Conservation (phyloP, 2,113 vertebrate species). For the Trogon melanurus region DNA sequence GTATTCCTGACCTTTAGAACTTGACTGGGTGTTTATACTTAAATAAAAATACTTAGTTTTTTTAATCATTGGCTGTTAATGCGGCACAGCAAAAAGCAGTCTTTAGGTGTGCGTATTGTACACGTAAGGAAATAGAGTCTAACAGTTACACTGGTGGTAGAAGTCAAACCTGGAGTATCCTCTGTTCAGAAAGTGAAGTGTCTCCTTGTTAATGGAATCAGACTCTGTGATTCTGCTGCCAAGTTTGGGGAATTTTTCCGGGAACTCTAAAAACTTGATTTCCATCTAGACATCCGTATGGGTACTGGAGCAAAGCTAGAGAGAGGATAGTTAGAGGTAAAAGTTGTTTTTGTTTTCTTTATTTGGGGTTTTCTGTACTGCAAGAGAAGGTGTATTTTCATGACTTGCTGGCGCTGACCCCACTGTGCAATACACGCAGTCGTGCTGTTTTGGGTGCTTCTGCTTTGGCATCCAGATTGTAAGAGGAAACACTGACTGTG, state of each 20-base stretch:
- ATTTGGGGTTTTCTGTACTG: not conserved
- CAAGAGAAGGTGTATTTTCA: not conserved
- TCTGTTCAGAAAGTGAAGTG: not conserved
- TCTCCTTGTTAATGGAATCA: not conserved
- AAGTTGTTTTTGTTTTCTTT: not conserved
- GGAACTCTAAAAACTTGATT: not conserved
- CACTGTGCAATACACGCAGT: not conserved
- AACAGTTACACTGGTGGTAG: not conserved
- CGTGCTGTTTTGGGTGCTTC: not conserved
- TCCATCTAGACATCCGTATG: not conserved
- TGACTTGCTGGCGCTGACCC: not conserved
- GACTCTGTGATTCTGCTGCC: not conserved
- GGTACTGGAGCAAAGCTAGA: not conserved
- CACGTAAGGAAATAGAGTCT: not conserved
- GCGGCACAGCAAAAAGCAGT: not conserved
- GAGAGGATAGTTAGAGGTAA: not conserved
- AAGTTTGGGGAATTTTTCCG: not conserved
- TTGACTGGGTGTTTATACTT: not conserved
- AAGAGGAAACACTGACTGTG: not conserved
- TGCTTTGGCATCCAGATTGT: not conserved
- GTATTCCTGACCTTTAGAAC: not conserved
- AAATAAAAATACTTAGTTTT: not conserved
- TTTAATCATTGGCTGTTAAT: not conserved
- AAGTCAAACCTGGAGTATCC: not conserved
- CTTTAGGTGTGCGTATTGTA: not conserved